These are phyloP conservation scores for Pseudomugil tenellus DNA, from an alignment of 2,797 vertebrate species.

Conservation along the genomic window DNA sequence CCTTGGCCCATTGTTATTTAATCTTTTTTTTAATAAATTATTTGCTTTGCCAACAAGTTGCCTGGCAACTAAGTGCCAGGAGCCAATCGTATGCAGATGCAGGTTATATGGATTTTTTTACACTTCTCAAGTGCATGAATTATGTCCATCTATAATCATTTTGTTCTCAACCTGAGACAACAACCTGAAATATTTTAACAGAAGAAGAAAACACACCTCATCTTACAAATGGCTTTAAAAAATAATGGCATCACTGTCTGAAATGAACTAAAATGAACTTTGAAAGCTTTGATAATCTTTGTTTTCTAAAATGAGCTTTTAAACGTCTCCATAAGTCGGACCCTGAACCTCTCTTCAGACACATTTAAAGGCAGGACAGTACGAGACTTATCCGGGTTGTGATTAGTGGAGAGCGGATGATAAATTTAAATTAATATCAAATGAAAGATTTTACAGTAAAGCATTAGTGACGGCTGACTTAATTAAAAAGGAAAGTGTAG, in stretches of 20 bases:
- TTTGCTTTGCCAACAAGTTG: neutral
- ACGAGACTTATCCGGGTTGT: neutral
- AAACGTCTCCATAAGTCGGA: neutral
- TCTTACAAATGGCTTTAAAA: too few species aligned
- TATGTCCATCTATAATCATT: neutral
- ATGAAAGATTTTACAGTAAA: neutral
- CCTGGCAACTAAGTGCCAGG: neutral
- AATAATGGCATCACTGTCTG: too few species aligned
- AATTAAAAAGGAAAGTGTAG: too few species aligned
- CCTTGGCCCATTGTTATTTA: too few species aligned
- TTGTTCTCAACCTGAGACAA: neutral
- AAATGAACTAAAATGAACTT: too few species aligned
- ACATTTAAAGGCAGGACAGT: neutral
- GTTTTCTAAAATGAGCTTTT: neutral
- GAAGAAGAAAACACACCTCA: too few species aligned
- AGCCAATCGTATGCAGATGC: too few species aligned
- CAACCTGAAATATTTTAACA: too few species aligned
- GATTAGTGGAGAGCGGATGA: too few species aligned
- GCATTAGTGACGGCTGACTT: neutral
- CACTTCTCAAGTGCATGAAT: too few species aligned
- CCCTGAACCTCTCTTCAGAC: neutral
- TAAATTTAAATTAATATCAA: neutral
- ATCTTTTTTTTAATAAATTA: neutral
- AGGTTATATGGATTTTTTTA: too few species aligned
- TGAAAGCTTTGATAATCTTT: too few species aligned